A percentile compares a stretch with the other conserved stretches of the same genome.
These are phyloP conservation scores for Macrobrachium rosenbergii DNA, from an alignment of 1,140 invertebrate genomes.

Conservation along the genomic window DNA sequence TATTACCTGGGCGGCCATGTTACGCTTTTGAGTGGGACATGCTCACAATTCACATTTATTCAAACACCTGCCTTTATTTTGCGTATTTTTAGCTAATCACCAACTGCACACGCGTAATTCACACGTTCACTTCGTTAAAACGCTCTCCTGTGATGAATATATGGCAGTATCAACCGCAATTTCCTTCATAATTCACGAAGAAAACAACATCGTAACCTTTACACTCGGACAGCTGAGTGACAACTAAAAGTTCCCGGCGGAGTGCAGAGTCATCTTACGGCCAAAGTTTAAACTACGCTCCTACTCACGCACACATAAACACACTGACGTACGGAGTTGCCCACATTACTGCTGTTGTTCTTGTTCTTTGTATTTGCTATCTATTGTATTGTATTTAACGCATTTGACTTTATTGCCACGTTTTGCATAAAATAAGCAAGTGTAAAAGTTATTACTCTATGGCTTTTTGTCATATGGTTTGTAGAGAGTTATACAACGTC, in stretches of 20 bases:
- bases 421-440: too few species aligned
- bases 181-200: constrained; percentile 50
- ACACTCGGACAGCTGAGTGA: constrained; percentile 39
- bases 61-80: constrained; percentile 51
- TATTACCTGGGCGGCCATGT: constrained; percentile 57
- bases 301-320: not conserved
- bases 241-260: constrained; percentile 44
- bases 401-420: too few species aligned
- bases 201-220: constrained; percentile 14
- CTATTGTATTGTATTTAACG: too few species aligned
- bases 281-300: not conserved
- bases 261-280: constrained; percentile 32
- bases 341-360: too few species aligned
- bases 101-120: constrained; percentile 1
- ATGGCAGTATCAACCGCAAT: constrained; percentile 23
- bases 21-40: constrained; percentile 56
- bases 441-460: not conserved
- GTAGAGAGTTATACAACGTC: too few species aligned
- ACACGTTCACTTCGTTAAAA: constrained; percentile 31
- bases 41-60: constrained; percentile 35
- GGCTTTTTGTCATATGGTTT: too few species aligned
- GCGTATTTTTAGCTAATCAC: constrained; percentile 34
- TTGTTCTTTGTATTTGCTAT: too few species aligned
- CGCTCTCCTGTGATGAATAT: constrained; percentile 9
- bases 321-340: too few species aligned